Evolutionary conservation across 2,797 vertebrate genomes (phyloP), one percentile per base, ranked within the genome.

Genomic region (Aldrovandia affinis): DNA sequence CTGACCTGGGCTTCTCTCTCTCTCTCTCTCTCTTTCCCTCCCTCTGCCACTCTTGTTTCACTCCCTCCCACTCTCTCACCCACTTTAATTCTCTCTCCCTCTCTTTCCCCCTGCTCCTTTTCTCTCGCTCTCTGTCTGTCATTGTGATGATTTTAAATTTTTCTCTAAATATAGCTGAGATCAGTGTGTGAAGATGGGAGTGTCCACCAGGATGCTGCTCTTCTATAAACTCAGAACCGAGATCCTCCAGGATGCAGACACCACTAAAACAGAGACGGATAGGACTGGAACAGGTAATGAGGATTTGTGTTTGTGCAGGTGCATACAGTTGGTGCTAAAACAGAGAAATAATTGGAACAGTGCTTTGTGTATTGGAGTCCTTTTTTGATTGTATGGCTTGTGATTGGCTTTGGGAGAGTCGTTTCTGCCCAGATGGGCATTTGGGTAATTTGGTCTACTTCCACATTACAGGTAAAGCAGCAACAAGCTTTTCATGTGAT

Each of bases 131-230:
- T 88, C 85, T 86, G 84, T 83, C 81, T 84, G 50, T 83, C 86
- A 70, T 8, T 44, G 47, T 36, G 83, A 55, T 42, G 83, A 83
- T 81, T 82, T 83, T 83, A 78, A 52, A 81, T 86, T 84, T 86
- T 39, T 47, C 80, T 89, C 92, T 95, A 96, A 94, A 95, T 94
- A 93, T 95, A 95, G 78, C 84, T 82, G 12, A 4, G 88, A 90
- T 61, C 94, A 90, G 90, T 91, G 88, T 91, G 88, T 92, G 89
- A 88, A 83, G 84, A 70, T 93, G 94, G 93, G 93, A 91, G 95
- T 91, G 92, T 90, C 91, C 85, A 86, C 18, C 82, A 83, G 89
- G 94, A 95, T 95, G 94, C 93, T 94, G 87, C 73, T 87, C 57
- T 55, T 86, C 89, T 94, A 93, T 92, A 94, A 93, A 88, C 85